Base-by-base conservation (phyloP, 2,797 vertebrate genomes). In the Rhyacichthys aspro region DNA sequence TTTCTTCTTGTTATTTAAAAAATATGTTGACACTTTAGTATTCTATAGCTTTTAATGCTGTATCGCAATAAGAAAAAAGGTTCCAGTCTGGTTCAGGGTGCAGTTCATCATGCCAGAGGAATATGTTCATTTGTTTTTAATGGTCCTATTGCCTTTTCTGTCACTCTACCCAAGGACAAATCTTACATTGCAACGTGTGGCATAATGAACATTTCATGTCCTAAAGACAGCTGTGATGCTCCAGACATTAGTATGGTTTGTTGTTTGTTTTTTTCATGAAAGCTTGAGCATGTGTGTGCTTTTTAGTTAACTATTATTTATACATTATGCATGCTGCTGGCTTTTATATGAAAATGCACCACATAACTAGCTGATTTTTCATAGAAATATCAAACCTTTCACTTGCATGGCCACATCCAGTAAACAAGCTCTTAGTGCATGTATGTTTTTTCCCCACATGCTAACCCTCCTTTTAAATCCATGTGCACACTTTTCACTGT, bases 401-500 rank as follows among this genome's bases (percentile, higher is more conserved):
- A 23, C 36, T 38, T 55, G n/a, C 28, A 17, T n/a, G 8, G 14
- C 16, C 41, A 7, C 45, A 15, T 5, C 6, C 10, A 7, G 38
- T 19, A 44, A 42, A 53, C n/a, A 34, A 44, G 19, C 38, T 67
- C 9, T 60, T 44, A 46, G 15, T 52, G 62, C 46, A 68, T 43
- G 41, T 62, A 71, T 68, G 71, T 70, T 43, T 60, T 16, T 84
- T 82, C 55, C n/a, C 41, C 32, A 57, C 44, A 79, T 38, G 54
- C 55, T 2, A 48, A 53, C 42, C 28, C 1, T 70, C 55, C 45
- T 17, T 41, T 44, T 55, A 82, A 81, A 84, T 75, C 36, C 58
- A 56, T 28, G 15, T 17, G n/a, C 57, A 79, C 63, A 70, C 37
- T 52, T 83, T 84, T 85, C 53, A 74, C 43, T 23, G 23, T 55